Evolutionary conservation across 2,888 invertebrate species (phyloP), one percentile per base, ranked within the genome.

Genomic region (Lumbricus terrestris): DNA sequence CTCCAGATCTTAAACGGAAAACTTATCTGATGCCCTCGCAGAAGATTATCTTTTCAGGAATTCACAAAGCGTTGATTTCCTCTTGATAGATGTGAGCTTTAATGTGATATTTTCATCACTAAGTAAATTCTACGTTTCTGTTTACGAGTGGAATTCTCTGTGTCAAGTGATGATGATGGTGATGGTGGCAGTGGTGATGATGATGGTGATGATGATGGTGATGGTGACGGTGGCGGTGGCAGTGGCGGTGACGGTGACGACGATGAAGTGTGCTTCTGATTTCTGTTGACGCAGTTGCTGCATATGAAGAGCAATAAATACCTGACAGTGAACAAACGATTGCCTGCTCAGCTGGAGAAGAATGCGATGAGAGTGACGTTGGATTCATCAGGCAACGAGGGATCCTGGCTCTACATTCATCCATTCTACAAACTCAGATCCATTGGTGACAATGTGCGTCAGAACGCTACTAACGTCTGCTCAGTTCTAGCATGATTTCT

Each of bases 231-330:
- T n/a, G n/a, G n/a, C n/a, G n/a, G n/a, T n/a, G n/a, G n/a, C n/a
- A n/a, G 5, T 69, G n/a, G n/a, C n/a, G 29, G 8, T n/a, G 11
- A 69, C 8, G 4, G n/a, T 35, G n/a, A 42, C 20, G 37, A 42
- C n/a, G 16, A 23, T 54, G 34, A 54, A 85, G n/a, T 88, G 33
- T 33, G n/a, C 34, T 88, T 34, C 37, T 35, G 35, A 38, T 23
- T 37, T 37, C 38, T 88, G 23, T 88, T 88, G 8, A 94, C 95
- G 3, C 95, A 97, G 96, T 96, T 99, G 91, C 96, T 99, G 90
- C 99, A 99, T 96, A 96, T 99, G 93, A 99, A 99, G 95, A 99
- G 98, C 90, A 99, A 99, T 96, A 99, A 99, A 95, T 99, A 97
- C 95, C 96, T 99, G 94, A 99, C 99, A 42, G 99, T 99, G 90